Evolutionary conservation across 2,797 vertebrate species (phyloP), one percentile per base, ranked within the genome.

Genomic region (Sarcoramphus papa): DNA sequence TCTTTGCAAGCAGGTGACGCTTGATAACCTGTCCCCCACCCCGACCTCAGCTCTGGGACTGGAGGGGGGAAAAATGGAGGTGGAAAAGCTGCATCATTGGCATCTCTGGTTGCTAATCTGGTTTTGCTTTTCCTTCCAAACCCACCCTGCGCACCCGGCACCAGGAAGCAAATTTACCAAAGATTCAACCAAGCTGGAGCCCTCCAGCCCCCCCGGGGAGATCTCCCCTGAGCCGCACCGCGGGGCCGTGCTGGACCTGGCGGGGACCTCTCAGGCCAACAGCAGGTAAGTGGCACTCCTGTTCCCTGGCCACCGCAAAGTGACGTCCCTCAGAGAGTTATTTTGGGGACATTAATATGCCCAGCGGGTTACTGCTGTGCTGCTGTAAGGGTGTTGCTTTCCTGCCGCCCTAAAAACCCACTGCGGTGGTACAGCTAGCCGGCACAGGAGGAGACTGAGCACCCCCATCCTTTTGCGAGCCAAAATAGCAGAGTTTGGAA

Each of bases 81-180:
- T 37, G 43, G 60, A 45, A 43, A 64, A 72, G 33, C 62, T 70
- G 57, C 57, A 12, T 24, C 9, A 2, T 1, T 60, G 67, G 27
- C 72, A 60, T 73, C n/a, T 87, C 77, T 41, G 67, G 23, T n/a
- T n/a, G 33, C 78, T 98, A 76, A 95, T 86, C 62, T 93, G 53
- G 11, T 67, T 90, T 83, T 94, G 22, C n/a, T 94, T 95, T 90
- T 85, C 56, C 54, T 96, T 64, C 75, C 78, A 20, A 92, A 93
- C 68, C 56, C 12, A 6, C 41, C 22, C 12, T 59, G 65, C 3
- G 7, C 65, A 21, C 64, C 37, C 6, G 82, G 72, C 60, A 74
- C 47, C 95, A 98, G 98, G 98, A 97, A 98, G 97, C 96, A 98
- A 98, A 97, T 98, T 98, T 98, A 98, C 98, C 98, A 98, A 98